Evolutionary conservation across 2,113 vertebrate species (phyloP).

Genomic region (Mixornis gularis): DNA sequence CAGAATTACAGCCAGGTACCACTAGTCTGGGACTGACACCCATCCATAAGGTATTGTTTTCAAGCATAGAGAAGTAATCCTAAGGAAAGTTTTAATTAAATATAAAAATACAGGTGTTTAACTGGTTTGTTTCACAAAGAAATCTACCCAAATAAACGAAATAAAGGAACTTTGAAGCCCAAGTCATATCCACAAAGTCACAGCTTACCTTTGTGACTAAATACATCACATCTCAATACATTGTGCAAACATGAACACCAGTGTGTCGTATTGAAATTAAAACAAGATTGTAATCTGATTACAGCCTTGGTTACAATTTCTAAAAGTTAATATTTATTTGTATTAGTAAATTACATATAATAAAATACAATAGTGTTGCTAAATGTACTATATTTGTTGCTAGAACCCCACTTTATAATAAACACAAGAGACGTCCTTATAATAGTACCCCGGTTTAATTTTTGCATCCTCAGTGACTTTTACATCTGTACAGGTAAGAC

Average conservation of each 20-base stretch:
- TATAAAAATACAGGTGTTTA: constrained; percentile 72
- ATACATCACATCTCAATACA: constrained; percentile 76
- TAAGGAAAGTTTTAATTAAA: constrained; percentile 64
- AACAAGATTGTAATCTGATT: constrained; percentile 79
- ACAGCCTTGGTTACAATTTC: constrained; percentile 75
- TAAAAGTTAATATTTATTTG: constrained; percentile 79
- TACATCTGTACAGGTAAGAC: constrained; percentile 82
- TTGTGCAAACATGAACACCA: constrained; percentile 95
- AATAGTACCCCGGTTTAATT: constrained; percentile 71
- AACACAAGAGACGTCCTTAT: constrained; percentile 70
- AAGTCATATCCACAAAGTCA: constrained; percentile 72
- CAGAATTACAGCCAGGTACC: constrained; percentile 63
- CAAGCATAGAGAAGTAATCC: constrained; percentile 68
- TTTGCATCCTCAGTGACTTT: constrained; percentile 72
- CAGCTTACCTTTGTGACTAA: constrained; percentile 78
- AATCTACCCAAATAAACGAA: constrained; percentile 66
- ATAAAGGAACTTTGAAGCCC: constrained; percentile 52
- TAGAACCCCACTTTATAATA: constrained; percentile 69
- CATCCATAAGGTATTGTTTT: constrained; percentile 61
- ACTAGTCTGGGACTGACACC: constrained; percentile 61
- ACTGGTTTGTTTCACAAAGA: constrained; percentile 66
- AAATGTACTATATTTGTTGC: constrained; percentile 66
- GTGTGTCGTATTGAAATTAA: constrained; percentile 88
- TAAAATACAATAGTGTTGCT: constrained; percentile 83
- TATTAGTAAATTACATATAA: constrained; percentile 77